phyloP scores from a whole-genome alignment of 2,113 vertebrate species.

The Ochotona princeps region DNA sequence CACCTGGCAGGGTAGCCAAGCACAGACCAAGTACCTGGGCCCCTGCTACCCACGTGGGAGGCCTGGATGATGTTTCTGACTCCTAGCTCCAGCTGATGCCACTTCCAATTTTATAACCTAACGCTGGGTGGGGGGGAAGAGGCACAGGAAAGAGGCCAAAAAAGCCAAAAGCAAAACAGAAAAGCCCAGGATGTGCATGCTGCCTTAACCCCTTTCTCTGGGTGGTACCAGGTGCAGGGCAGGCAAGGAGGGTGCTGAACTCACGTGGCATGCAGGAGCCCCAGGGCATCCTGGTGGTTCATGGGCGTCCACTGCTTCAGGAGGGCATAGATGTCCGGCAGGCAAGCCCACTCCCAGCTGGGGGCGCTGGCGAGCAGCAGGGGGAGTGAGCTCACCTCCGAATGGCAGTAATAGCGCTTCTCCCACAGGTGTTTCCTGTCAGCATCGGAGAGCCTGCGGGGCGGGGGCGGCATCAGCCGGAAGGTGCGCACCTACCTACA shows the following conservation, averaged over 20 bases:
- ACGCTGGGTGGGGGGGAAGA: not conserved
- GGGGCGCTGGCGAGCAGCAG: constrained; percentile 96
- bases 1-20: no score
- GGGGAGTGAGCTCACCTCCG: constrained; percentile 90
- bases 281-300: constrained; percentile 95
- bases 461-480: not conserved
- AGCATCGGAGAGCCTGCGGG: constrained; percentile 90
- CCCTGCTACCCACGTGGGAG: no score
- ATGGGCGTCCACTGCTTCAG: constrained; percentile 94
- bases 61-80: no score
- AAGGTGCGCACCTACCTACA: not conserved
- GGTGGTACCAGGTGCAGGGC: no score
- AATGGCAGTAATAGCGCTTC: constrained; percentile 94
- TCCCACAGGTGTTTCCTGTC: constrained; percentile 95
- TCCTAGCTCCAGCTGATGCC: no score
- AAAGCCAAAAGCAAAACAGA: not conserved
- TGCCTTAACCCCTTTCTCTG: not conserved
- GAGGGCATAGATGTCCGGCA: constrained; percentile 96
- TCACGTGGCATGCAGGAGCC: constrained; percentile 96
- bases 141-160: not conserved
- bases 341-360: constrained; percentile 97
- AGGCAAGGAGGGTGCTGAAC: constrained; percentile 58
- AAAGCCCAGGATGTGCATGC: not conserved
- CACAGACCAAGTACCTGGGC: no score
- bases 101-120: not conserved